These are phyloP conservation scores for Harpagoxenus sublaevis DNA, from an alignment of 2,888 invertebrate species.

Conservation along the genomic window DNA sequence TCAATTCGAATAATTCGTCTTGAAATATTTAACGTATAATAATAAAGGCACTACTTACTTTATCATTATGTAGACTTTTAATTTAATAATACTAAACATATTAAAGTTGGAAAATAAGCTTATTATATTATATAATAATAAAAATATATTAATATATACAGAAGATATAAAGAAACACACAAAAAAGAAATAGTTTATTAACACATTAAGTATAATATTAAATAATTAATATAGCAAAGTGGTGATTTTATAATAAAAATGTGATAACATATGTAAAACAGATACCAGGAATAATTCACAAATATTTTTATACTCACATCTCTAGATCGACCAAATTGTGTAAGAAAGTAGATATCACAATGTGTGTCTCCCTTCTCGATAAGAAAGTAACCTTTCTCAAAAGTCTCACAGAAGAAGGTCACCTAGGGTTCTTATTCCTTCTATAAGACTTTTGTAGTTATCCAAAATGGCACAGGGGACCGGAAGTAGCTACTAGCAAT, in stretches of 20 bases:
- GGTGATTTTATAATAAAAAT: neutral
- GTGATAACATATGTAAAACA: neutral
- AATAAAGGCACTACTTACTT: neutral
- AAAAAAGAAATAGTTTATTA: neutral
- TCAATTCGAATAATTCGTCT: neutral
- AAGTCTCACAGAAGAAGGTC: constrained; percentile 50
- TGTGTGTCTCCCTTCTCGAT: constrained; percentile 1
- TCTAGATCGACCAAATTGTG: neutral
- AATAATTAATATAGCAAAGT: neutral
- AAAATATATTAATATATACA: neutral
- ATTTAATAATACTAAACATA: neutral
- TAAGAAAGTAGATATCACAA: constrained; percentile 1
- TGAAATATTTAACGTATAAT: neutral
- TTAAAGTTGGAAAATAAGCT: neutral
- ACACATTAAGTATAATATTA: neutral
- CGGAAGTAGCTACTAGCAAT: constrained; percentile 72
- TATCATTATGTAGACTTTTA: neutral
- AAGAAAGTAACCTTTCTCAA: constrained; percentile 56
- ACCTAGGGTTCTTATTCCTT: constrained; percentile 22
- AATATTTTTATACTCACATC: neutral
- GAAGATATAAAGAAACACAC: neutral
- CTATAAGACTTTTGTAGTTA: constrained; percentile 12
- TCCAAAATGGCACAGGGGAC: neutral
- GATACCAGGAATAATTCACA: neutral
- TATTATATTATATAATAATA: neutral